Percentiles rank a stretch among this genome's conserved stretches.
These are phyloP conservation scores for Phoebastria nigripes DNA, from an alignment of 2,797 vertebrate species.

Conservation along the genomic window DNA sequence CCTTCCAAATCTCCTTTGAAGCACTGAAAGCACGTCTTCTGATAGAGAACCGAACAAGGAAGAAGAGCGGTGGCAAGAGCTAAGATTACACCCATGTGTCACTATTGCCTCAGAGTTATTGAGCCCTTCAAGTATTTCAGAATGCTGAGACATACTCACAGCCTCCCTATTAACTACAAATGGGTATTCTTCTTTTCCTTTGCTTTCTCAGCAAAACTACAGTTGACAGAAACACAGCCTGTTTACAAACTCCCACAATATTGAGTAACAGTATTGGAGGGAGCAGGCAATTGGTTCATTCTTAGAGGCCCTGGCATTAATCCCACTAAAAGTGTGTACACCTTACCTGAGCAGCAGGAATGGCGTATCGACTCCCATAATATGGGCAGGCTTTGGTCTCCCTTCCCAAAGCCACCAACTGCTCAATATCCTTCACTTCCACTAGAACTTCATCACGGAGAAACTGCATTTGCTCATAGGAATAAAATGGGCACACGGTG, in stretches of 20 bases:
- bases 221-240: not conserved
- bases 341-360: conserved; percentile 90
- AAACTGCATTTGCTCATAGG: conserved; percentile 82
- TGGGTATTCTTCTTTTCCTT: not conserved
- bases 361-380: conserved; percentile 84
- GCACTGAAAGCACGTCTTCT: not conserved
- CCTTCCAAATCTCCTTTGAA: not conserved
- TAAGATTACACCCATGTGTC: not conserved
- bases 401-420: conserved; percentile 85
- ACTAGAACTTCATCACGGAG: conserved; percentile 87
- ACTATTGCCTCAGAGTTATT: not conserved
- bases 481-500: conserved; percentile 80
- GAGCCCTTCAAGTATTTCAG: not conserved
- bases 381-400: conserved; percentile 87
- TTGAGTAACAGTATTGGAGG: not conserved
- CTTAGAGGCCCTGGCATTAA: not conserved
- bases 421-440: conserved; percentile 89
- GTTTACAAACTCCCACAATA: not conserved
- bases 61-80: not conserved
- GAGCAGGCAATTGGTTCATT: not conserved
- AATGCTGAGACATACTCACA: not conserved
- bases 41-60: not conserved
- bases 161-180: not conserved
- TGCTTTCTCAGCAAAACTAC: not conserved
- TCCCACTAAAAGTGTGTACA: fast-evolving